Conservation (phyloP, 2,113 vertebrate species). For the Delphinapterus leucas region DNA sequence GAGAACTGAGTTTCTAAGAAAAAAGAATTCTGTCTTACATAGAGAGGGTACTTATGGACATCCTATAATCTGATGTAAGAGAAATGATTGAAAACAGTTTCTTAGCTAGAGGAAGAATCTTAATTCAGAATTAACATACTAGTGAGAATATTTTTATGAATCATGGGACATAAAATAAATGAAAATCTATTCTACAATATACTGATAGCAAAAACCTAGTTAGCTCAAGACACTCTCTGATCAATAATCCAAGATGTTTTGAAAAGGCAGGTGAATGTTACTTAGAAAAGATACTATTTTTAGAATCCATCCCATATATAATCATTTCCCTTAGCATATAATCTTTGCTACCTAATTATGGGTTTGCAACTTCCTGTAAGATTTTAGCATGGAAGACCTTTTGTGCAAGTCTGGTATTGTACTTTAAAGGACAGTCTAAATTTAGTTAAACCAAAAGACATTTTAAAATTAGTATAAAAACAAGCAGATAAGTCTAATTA, state of each 20-base stretch:
- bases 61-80: neutral
- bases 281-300: constrained; percentile 77
- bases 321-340: constrained; percentile 66
- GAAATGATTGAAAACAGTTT: neutral
- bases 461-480: constrained; percentile 52
- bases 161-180: neutral
- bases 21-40: constrained; percentile 15
- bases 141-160: neutral
- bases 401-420: constrained; percentile 4
- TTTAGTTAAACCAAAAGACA: constrained; percentile 48
- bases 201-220: constrained; percentile 37
- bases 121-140: neutral
- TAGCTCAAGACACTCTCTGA: constrained; percentile 36
- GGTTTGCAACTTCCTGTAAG: constrained; percentile 58
- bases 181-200: constrained; percentile 4
- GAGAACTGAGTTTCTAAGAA: neutral
- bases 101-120: neutral
- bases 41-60: neutral
- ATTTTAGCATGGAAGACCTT: constrained; percentile 53
- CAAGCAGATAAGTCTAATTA: neutral
- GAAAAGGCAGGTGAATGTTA: constrained; percentile 64
- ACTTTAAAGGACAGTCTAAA: constrained; percentile 45
- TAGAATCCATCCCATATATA: constrained; percentile 64
- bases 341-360: constrained; percentile 67
- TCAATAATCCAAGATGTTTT: constrained; percentile 61